These are phyloP conservation scores for Hybos culiciformis DNA, from an alignment of 2,888 invertebrate genomes.

Conservation along the genomic window DNA sequence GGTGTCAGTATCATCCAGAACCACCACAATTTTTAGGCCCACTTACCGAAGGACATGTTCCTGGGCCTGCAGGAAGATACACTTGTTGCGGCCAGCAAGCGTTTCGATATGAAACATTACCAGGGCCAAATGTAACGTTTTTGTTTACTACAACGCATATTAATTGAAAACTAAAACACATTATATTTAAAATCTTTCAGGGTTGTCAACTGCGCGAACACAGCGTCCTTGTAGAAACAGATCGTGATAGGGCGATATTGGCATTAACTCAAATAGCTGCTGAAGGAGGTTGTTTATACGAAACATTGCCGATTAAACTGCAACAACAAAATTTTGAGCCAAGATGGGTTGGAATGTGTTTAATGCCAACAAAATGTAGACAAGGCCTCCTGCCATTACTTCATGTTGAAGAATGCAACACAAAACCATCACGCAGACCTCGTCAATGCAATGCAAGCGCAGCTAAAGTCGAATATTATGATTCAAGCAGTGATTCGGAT, in stretches of 20 bases:
- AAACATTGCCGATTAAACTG: conserved; percentile 23
- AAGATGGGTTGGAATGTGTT: conserved; percentile 28
- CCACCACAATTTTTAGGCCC: conserved; percentile 61
- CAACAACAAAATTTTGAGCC: conserved; percentile 22
- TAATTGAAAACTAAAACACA: neutral
- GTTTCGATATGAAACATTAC: conserved; percentile 39
- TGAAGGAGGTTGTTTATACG: conserved; percentile 29
- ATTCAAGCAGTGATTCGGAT: conserved; percentile 31
- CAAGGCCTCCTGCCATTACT: conserved; percentile 31
- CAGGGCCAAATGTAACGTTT: conserved; percentile 29
- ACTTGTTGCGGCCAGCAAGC: conserved; percentile 82
- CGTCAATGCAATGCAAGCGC: conserved; percentile 12
- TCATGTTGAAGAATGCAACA: conserved; percentile 22
- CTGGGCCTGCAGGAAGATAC: conserved; percentile 61
- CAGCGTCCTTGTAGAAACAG: conserved; percentile 46
- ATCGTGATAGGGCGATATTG: conserved; percentile 52
- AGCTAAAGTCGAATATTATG: conserved; percentile 20
- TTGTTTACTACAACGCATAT: neutral
- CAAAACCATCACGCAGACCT: conserved; percentile 20
- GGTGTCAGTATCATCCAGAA: conserved; percentile 74
- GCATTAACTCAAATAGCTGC: conserved; percentile 29
- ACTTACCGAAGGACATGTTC: conserved; percentile 39
- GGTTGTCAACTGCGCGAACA: conserved; percentile 66
- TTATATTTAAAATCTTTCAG: conserved; percentile 28
- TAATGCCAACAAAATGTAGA: conserved; percentile 31